These are phyloP conservation scores for Pollenia amentaria DNA, from an alignment of 2,888 invertebrate genomes.

Conservation along the genomic window DNA sequence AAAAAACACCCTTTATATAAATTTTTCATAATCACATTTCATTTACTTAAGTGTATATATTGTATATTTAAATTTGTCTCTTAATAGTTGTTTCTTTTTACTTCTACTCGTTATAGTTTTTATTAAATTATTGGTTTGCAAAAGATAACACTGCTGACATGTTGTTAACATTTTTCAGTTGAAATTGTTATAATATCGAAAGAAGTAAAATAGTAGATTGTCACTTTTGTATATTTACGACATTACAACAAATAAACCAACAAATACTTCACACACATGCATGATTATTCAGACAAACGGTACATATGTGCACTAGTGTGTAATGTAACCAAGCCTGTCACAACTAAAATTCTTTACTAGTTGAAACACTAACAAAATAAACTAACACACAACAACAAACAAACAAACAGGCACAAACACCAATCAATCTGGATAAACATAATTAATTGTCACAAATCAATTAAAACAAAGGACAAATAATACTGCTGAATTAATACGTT, in stretches of 20 bases:
- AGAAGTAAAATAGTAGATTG: slow-evolving; percentile 10
- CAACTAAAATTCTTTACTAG: slow-evolving; percentile 5
- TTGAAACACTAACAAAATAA: background rate
- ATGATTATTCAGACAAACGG: background rate
- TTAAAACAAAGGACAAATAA: slow-evolving; percentile 60
- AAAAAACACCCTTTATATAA: no score
- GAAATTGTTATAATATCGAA: slow-evolving; percentile 54
- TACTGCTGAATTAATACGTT: slow-evolving; percentile 50
- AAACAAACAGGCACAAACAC: slow-evolving; percentile 12
- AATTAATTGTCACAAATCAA: slow-evolving; percentile 69
- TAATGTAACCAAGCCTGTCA: background rate
- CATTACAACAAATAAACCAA: slow-evolving; percentile 24
- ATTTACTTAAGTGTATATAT: slow-evolving; percentile 3
- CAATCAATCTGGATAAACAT: slow-evolving; percentile 70
- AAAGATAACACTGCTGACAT: slow-evolving; percentile 59
- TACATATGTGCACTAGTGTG: background rate
- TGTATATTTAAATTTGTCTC: slow-evolving; percentile 35
- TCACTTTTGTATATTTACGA: slow-evolving; percentile 23
- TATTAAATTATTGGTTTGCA: slow-evolving; percentile 66
- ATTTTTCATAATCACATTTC: background rate
- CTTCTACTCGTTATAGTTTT: slow-evolving; percentile 46
- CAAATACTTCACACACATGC: background rate
- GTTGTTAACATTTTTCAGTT: slow-evolving; percentile 67
- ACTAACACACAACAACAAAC: background rate
- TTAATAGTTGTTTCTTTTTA: slow-evolving; percentile 10